Conservation (phyloP, 2,888 invertebrate species). For the Mystacides longicornis region DNA sequence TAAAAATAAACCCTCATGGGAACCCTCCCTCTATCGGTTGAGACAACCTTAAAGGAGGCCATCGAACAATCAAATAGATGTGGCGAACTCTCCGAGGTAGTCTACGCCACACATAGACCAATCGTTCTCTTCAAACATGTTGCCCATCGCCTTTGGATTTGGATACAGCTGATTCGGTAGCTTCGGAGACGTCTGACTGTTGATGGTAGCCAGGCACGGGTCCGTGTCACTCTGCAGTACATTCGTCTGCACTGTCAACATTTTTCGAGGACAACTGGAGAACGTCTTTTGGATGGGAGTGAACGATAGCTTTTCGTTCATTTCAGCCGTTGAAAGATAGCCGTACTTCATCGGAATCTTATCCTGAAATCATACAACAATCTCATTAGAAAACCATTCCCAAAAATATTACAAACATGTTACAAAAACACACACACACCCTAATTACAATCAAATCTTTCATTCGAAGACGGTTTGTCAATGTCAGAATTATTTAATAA, state of each 20-base stretch:
- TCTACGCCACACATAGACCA: not conserved
- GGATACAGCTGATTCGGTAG: not conserved
- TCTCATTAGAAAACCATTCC: too few relatives aligned
- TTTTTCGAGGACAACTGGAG: too few relatives aligned
- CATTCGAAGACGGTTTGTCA: too few relatives aligned
- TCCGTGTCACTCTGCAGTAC: conserved; percentile 15
- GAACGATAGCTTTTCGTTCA: not conserved
- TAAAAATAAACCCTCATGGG: not conserved
- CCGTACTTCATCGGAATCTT: not conserved
- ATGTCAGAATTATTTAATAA: too few relatives aligned
- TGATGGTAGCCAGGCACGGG: conserved; percentile 10
- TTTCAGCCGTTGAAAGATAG: not conserved
- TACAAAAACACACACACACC: too few relatives aligned
- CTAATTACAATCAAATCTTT: too few relatives aligned
- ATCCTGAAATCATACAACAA: not conserved
- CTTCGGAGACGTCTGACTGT: not conserved
- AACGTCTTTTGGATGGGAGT: not conserved
- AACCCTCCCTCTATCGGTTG: not conserved
- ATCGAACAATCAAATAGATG: not conserved
- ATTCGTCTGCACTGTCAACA: conserved; percentile 5
- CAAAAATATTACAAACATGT: too few relatives aligned
- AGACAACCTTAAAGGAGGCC: not conserved
- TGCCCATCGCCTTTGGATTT: not conserved
- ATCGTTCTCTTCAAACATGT: not conserved
- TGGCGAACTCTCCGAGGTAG: not conserved